Conservation (phyloP, 1,140 invertebrate species). For the Polypedilum pembai region DNA sequence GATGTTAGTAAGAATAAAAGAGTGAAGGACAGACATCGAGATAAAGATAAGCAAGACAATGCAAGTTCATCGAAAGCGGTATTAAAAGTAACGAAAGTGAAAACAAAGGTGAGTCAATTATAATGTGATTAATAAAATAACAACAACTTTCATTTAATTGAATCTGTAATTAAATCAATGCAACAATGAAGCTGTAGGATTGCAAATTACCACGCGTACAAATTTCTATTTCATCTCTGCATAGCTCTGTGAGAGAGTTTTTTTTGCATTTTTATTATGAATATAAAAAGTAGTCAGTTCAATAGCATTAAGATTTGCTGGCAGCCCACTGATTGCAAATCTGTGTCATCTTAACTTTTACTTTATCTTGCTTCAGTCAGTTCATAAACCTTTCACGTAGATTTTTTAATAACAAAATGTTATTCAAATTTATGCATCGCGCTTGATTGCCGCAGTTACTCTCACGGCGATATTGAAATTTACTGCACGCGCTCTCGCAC, state of each 20-base stretch:
- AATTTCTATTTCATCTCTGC: background rate
- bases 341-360: background rate
- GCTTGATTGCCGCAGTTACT: background rate
- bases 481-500: background rate
- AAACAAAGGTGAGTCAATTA: conserved; percentile 20
- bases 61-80: conserved; percentile 8
- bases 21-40: background rate
- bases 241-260: background rate
- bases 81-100: conserved; percentile 19
- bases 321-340: background rate
- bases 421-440: conserved; percentile 18
- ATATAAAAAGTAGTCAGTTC: background rate
- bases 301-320: background rate
- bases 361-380: background rate
- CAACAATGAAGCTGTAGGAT: background rate
- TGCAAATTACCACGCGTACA: background rate
- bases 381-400: too few relatives aligned
- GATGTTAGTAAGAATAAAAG: conserved; percentile 10
- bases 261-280: background rate
- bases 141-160: background rate
- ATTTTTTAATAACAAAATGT: background rate
- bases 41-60: background rate
- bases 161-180: background rate
- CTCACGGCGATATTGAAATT: background rate
- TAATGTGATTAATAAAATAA: background rate